Conservation (phyloP, 2,113 vertebrate species). For the Crotalus horridus region DNA sequence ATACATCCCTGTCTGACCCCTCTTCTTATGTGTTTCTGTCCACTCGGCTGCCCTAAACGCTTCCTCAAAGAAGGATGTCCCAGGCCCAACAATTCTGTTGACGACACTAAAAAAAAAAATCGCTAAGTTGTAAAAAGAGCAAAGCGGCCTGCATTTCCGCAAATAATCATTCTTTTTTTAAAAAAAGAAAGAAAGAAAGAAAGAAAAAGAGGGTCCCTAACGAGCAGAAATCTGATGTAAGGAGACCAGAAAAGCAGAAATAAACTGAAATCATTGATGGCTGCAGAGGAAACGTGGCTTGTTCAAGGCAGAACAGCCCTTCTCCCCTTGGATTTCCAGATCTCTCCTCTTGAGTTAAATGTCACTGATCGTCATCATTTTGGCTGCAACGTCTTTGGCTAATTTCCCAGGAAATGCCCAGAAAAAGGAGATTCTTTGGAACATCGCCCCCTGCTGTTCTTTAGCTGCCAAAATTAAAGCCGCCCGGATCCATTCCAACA, state of each 20-base stretch:
- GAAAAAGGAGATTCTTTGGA: not conserved
- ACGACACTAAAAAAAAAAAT: constrained; percentile 41
- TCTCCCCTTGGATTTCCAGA: not conserved
- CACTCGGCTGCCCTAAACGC: constrained; percentile 39
- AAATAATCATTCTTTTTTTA: not conserved
- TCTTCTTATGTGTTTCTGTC: not conserved
- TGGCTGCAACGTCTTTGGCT: not conserved
- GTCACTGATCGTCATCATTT: not conserved
- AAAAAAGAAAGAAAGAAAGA: not conserved
- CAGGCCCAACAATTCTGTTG: constrained; percentile 31
- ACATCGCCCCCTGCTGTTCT: constrained; percentile 5
- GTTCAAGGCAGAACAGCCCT: not conserved
- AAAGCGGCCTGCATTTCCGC: constrained; percentile 41
- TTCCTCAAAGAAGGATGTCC: constrained; percentile 46
- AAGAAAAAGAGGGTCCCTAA: not conserved
- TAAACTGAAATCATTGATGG: not conserved
- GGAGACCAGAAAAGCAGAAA: not conserved
- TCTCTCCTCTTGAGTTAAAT: not conserved
- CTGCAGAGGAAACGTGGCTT: not conserved
- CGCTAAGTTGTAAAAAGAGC: constrained; percentile 50
- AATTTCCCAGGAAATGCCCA: not conserved
- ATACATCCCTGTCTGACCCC: too few species aligned
- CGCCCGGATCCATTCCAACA: too few species aligned
- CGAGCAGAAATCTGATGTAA: constrained; percentile 42
- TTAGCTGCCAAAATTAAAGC: not conserved